Conservation (phyloP, 2,797 vertebrate species). For the Spizella passerina region DNA sequence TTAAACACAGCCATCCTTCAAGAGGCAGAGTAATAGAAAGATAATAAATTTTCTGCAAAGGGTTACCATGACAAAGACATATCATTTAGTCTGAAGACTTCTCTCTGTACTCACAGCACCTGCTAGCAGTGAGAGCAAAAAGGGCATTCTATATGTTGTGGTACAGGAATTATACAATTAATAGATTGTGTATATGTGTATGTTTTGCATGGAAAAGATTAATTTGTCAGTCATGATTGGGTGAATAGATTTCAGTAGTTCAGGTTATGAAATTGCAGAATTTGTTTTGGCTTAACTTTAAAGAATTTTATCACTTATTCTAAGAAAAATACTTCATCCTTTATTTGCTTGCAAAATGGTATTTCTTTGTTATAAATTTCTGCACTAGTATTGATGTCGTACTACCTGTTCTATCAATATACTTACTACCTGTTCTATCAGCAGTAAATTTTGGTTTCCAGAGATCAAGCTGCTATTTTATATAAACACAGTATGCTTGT, state of each 20-base stretch:
- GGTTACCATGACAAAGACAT: not conserved
- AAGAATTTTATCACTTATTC: not conserved
- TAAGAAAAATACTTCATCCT: not conserved
- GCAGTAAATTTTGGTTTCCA: not conserved
- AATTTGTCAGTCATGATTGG: not conserved
- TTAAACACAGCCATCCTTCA: not conserved
- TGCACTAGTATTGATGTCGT: not conserved
- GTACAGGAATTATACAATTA: not conserved
- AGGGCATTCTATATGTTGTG: not conserved
- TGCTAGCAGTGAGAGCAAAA: not conserved
- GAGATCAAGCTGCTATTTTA: not conserved
- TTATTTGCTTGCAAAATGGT: not conserved
- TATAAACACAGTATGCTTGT: not conserved
- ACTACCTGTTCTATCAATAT: not conserved
- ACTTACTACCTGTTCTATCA: not conserved
- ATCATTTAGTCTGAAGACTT: not conserved
- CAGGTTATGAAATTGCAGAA: not conserved
- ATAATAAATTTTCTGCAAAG: not conserved
- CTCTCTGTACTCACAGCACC: not conserved
- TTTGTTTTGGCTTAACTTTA: constrained; percentile 8
- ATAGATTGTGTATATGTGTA: not conserved
- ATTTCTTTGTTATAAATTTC: not conserved
- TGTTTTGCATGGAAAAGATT: not conserved
- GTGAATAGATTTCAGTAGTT: not conserved
- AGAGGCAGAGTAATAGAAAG: not conserved